Evolutionary conservation across 1,140 invertebrate species (phyloP).

Genomic region (Caerostris extrusa): DNA sequence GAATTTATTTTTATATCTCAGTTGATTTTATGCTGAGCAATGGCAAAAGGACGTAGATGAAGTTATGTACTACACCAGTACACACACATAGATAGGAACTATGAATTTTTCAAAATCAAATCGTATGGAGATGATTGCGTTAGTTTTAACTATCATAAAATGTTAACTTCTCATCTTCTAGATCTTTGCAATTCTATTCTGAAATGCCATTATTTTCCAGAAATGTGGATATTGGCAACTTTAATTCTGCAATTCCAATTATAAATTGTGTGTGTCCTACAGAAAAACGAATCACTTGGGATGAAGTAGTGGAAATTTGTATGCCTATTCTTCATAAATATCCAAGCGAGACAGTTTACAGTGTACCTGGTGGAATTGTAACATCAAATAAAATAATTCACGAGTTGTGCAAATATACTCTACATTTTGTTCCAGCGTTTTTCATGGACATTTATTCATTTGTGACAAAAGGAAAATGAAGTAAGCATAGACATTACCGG

Average conservation of each 20-base stretch:
- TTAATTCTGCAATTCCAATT: conserved; percentile 41
- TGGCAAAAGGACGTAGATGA: too few species aligned
- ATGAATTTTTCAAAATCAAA: too few species aligned
- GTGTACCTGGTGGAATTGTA: conserved; percentile 76
- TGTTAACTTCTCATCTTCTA: too few species aligned
- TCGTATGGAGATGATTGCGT: too few species aligned
- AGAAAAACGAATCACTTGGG: conserved; percentile 88
- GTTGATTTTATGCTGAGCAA: too few species aligned
- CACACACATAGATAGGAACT: too few species aligned
- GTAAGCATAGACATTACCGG: neutral
- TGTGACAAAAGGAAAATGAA: neutral
- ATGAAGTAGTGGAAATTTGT: conserved; percentile 79
- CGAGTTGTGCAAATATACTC: neutral
- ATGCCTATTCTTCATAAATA: conserved; percentile 77
- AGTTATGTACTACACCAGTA: too few species aligned
- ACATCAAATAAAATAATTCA: neutral
- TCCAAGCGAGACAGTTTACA: conserved; percentile 77
- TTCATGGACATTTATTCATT: neutral
- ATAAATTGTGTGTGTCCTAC: conserved; percentile 72
- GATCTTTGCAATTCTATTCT: too few species aligned
- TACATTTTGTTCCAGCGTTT: conserved; percentile 48
- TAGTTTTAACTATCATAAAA: too few species aligned
- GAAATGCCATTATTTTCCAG: too few species aligned
- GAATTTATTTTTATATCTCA: too few species aligned
- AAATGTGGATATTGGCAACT: too few species aligned